Percentiles rank a stretch among this genome's conserved stretches.
Evolutionary conservation across 2,888 invertebrate genomes (phyloP).

Genomic region (Thysanoteuthis rhombus): DNA sequence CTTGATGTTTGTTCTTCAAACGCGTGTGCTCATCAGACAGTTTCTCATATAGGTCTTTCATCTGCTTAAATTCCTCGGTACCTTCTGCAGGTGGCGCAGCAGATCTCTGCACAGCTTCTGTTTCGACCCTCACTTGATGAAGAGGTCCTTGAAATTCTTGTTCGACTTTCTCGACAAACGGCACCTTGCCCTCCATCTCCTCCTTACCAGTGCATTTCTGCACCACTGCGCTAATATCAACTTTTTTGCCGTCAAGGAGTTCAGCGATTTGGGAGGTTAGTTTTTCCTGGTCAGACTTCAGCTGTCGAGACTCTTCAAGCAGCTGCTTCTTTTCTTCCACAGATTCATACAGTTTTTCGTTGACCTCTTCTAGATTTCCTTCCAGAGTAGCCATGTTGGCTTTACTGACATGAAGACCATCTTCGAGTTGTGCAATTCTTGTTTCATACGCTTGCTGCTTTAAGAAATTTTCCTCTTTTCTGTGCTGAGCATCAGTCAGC

Average conservation of each 20-base stretch:
- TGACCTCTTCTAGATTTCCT: not conserved
- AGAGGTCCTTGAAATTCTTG: slow-evolving; percentile 1
- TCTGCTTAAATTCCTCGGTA: slow-evolving; percentile 33
- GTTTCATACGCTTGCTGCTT: slow-evolving; percentile 39
- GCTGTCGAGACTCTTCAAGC: too few relatives aligned
- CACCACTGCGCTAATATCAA: not conserved
- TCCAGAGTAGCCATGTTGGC: slow-evolving; percentile 34
- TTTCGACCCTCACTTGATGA: not conserved
- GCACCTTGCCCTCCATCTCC: not conserved
- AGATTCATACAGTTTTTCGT: not conserved
- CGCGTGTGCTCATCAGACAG: slow-evolving; percentile 37
- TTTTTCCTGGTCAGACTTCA: too few relatives aligned
- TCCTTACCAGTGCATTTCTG: not conserved
- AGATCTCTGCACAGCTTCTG: not conserved
- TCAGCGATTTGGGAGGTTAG: not conserved
- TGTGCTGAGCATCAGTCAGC: slow-evolving; percentile 32
- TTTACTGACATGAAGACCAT: not conserved
- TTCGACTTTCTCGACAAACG: not conserved
- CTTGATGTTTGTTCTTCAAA: slow-evolving; percentile 46
- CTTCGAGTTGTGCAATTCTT: not conserved
- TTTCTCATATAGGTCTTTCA: slow-evolving; percentile 38
- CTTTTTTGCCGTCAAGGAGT: not conserved
- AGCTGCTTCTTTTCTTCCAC: slow-evolving; percentile 21
- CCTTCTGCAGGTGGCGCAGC: not conserved
- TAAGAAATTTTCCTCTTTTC: slow-evolving; percentile 36